These are phyloP conservation scores for Eupelmus urozonus DNA, from an alignment of 2,888 invertebrate species.

Conservation along the genomic window DNA sequence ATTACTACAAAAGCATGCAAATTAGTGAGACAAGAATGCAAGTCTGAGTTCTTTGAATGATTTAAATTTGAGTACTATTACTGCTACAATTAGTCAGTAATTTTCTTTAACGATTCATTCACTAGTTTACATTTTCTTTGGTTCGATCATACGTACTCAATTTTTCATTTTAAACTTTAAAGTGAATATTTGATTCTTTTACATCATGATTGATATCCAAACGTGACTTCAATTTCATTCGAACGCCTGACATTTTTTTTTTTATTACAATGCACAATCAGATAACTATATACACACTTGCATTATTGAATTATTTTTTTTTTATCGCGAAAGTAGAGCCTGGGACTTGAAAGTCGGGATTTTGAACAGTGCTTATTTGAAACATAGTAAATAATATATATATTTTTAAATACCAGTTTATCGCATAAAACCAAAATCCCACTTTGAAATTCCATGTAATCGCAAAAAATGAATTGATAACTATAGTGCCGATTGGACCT, in stretches of 20 bases:
- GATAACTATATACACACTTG: constrained; percentile 40
- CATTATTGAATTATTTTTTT: constrained; percentile 37
- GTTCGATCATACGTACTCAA: constrained; percentile 39
- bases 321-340: constrained; percentile 35
- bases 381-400: too few relatives aligned
- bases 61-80: constrained; percentile 9
- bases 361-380: neutral
- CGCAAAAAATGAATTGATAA: constrained; percentile 13
- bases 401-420: neutral
- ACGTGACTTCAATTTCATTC: constrained; percentile 17
- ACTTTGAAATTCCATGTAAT: constrained; percentile 18
- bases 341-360: constrained; percentile 41
- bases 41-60: constrained; percentile 22
- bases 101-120: constrained; percentile 21
- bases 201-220: neutral
- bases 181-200: constrained; percentile 17
- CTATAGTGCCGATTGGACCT: neutral
- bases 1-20: constrained; percentile 45
- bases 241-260: constrained; percentile 4
- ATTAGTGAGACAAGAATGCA: constrained; percentile 25
- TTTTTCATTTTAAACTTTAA: constrained; percentile 14
- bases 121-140: constrained; percentile 19
- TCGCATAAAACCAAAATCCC: neutral
- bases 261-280: constrained; percentile 44
- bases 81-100: constrained; percentile 1